Evolutionary conservation across 2,888 invertebrate genomes (phyloP), one percentile per base, ranked within the genome.

Genomic region (Eupithecia inturbata): DNA sequence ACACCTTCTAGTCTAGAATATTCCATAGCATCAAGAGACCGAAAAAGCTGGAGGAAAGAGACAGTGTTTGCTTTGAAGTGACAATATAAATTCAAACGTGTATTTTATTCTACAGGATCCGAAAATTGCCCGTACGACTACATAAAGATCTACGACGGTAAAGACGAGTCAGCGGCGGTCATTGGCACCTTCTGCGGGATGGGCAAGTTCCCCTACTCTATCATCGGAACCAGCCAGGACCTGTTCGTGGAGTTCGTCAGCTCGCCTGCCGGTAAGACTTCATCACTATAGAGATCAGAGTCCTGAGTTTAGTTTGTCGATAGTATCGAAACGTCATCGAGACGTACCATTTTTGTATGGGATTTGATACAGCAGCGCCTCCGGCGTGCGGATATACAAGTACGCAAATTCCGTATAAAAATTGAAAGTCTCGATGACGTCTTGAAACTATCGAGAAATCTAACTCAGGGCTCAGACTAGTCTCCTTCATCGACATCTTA

Each of bases 201-300:
- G 96, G 98, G 98, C 67, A 98, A 98, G 91, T 98, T 98, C 85
- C 98, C 98, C 0, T 98, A 98, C 94, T 98, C 98, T 85, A 98
- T 98, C 87, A 98, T 98, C 82, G 98, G 98, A 16, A 98, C 98
- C 66, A 98, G 98, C 28, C 97, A 97, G 82, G 97, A 98, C 85
- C 95, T 98, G 81, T 98, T 97, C 86, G 98, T 98, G 71, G 98
- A 98, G 88, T 98, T 98, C 86, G 97, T 98, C 79, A 97, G 97
- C 60, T 98, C 98, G 4, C 97, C 97, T 53, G 98, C 98, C 81
- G 98, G 96, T 96, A 89, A 72, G 62, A 3, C 16, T n/a, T 12
- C n/a, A 19, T 31, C 19, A 28, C 62, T 3, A 9, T n/a, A 19
- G 7, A 33, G 1, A 26, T 26, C 14, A 60, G 60, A 10, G 22